phyloP scores from a whole-genome alignment of 2,797 vertebrate genomes.

The Clarias platycephalus region DNA sequence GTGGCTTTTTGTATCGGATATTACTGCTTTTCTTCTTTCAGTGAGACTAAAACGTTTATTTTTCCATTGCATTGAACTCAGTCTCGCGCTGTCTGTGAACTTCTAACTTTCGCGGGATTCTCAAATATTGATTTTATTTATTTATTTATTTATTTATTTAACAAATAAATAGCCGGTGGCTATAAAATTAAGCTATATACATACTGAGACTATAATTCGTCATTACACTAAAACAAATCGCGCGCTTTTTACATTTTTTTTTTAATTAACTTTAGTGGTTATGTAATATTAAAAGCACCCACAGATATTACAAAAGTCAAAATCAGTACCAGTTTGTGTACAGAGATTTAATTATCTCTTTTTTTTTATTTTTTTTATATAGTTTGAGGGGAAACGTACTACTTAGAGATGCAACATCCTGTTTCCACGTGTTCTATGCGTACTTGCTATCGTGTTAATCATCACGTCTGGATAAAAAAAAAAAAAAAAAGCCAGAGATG shows the following conservation, averaged over 20 bases:
- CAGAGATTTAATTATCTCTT: neutral
- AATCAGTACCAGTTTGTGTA: neutral
- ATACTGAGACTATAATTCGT: neutral
- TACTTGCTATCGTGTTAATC: too few relatives aligned
- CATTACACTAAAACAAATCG: neutral
- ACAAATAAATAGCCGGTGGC: neutral
- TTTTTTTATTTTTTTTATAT: neutral
- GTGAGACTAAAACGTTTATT: neutral
- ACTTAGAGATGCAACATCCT: neutral
- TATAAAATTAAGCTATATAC: too few relatives aligned
- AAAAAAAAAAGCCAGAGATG: too few relatives aligned
- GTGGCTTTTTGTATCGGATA: neutral
- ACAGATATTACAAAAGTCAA: neutral
- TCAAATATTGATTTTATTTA: too few relatives aligned
- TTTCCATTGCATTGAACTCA: too few relatives aligned
- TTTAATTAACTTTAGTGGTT: neutral
- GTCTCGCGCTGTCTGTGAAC: neutral
- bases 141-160: neutral
- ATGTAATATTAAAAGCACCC: neutral
- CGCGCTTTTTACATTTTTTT: neutral
- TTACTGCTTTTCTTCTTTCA: neutral
- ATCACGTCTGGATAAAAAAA: too few relatives aligned
- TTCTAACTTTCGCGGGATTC: too few relatives aligned
- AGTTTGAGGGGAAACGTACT: neutral
- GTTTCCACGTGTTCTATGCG: too few relatives aligned